Evolutionary conservation across 2,888 invertebrate genomes (phyloP).

Genomic region (Ochropleura plecta): DNA sequence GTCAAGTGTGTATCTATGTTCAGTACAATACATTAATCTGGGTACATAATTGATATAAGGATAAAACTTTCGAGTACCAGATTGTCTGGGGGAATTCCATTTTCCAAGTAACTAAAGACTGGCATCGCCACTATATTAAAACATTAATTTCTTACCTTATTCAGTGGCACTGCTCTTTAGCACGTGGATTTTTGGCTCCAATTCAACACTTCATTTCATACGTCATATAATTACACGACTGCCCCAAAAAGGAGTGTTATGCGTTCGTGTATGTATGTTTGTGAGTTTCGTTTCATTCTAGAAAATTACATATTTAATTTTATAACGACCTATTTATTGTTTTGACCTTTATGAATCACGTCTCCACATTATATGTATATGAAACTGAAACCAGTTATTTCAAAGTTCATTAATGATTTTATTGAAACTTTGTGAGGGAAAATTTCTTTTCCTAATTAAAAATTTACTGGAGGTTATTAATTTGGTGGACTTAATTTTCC

Average conservation of each 20-base stretch:
- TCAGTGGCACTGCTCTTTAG: constrained; percentile 8
- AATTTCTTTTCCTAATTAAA: constrained; percentile 8
- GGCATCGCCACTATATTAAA: constrained; percentile 28
- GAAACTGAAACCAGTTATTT: not conserved
- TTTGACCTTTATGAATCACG: constrained; percentile 27
- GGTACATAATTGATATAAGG: constrained; percentile 21
- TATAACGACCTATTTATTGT: not conserved
- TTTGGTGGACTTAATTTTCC: not conserved
- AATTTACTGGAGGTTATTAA: not conserved
- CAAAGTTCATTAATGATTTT: not conserved
- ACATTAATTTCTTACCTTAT: constrained; percentile 29
- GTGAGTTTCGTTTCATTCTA: constrained; percentile 23
- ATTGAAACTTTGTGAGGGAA: not conserved
- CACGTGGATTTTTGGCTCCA: constrained; percentile 47
- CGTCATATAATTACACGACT: constrained; percentile 10
- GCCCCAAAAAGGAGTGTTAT: too few species aligned
- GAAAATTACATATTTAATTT: constrained; percentile 24
- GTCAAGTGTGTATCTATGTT: constrained; percentile 16
- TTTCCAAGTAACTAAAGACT: constrained; percentile 20
- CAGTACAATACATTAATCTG: constrained; percentile 13
- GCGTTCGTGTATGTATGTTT: too few species aligned
- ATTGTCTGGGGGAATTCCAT: constrained; percentile 34
- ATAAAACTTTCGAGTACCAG: constrained; percentile 19
- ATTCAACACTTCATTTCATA: constrained; percentile 35
- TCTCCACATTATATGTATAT: not conserved